phyloP scores from a whole-genome alignment of 1,140 invertebrate genomes.

The Anthonomus grandis region DNA sequence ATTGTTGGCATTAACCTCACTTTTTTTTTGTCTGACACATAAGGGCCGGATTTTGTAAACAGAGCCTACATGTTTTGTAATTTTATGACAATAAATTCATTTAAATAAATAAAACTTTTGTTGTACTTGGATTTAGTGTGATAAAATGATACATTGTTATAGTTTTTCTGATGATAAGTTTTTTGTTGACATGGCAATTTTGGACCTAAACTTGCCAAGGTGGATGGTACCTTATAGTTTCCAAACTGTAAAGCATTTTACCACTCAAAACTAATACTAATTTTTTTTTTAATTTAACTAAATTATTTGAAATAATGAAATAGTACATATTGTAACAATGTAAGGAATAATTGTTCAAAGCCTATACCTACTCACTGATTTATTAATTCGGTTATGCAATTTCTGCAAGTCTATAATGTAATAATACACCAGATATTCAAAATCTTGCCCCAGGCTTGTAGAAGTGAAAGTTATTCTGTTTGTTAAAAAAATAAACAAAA shows the following conservation, averaged over 20 bases:
- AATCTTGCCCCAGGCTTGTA: background rate
- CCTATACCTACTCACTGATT: no score
- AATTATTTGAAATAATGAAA: conserved; percentile 3
- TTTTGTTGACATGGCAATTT: background rate
- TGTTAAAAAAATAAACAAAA: conserved; percentile 2
- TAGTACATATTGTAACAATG: no score
- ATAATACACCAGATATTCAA: background rate
- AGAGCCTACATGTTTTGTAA: background rate
- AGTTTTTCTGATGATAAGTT: no score
- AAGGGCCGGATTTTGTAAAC: background rate
- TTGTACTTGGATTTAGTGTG: no score
- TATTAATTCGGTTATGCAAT: no score
- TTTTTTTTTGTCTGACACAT: conserved; percentile 1
- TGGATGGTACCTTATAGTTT: background rate
- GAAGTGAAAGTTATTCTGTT: conserved; percentile 7
- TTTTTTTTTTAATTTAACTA: background rate
- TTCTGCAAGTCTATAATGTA: background rate
- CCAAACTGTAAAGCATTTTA: background rate
- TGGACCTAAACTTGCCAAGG: background rate
- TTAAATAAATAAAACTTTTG: background rate
- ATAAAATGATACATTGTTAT: background rate
- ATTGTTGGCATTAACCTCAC: background rate
- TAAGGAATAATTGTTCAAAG: no score
- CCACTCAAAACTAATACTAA: background rate
- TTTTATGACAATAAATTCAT: background rate